Conservation (phyloP, 2,113 vertebrate genomes). For the Athene cunicularia region DNA sequence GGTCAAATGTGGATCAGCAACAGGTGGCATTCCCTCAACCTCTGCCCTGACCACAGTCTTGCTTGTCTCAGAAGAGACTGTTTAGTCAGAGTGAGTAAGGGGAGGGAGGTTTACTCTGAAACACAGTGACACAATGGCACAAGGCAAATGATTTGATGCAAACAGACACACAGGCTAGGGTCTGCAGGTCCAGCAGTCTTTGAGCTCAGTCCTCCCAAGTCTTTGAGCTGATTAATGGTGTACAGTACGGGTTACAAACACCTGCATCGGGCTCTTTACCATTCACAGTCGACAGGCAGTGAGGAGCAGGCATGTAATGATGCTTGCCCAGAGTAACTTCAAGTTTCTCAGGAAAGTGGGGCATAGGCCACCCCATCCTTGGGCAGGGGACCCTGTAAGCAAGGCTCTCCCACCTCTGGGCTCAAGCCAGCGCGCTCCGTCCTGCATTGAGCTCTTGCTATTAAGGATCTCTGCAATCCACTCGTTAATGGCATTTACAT, state of each 20-base stretch:
- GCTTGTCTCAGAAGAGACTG: background rate
- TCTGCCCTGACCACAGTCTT: background rate
- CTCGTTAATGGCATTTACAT: background rate
- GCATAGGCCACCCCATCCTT: rapidly evolving
- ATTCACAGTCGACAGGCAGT: background rate
- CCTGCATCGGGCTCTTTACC: rapidly evolving
- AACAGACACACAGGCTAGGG: background rate
- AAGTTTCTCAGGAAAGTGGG: background rate
- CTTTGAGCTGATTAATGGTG: background rate
- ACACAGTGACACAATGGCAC: background rate
- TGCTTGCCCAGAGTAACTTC: background rate
- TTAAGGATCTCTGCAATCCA: background rate
- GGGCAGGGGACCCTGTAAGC: background rate
- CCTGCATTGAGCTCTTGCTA: background rate
- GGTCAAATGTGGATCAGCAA: background rate
- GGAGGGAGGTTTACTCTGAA: background rate
- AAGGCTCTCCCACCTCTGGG: background rate
- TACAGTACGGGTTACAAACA: background rate
- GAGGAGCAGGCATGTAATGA: background rate
- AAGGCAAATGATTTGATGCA: background rate
- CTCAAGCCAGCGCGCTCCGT: rapidly evolving
- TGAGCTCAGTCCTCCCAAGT: background rate
- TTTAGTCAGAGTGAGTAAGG: background rate
- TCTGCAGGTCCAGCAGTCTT: background rate
- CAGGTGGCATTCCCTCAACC: background rate